These are phyloP conservation scores for Notothenia rossii DNA, from an alignment of 2,113 vertebrate genomes.

Conservation along the genomic window DNA sequence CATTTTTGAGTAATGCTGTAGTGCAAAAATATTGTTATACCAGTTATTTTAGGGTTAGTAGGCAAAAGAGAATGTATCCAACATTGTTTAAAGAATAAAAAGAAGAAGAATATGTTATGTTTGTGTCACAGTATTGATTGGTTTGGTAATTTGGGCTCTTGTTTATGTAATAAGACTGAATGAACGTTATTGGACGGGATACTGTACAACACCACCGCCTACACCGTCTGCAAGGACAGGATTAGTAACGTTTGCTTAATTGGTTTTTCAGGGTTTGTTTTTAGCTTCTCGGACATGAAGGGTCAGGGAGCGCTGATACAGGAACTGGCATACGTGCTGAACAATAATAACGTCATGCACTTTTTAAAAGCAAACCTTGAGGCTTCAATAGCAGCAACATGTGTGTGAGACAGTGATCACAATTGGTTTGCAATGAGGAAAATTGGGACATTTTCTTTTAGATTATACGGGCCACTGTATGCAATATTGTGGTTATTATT, in stretches of 20 bases:
- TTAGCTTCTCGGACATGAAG: conserved; percentile 59
- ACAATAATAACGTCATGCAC: neutral
- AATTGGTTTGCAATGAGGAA: neutral
- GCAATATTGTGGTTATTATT: neutral
- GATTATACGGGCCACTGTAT: neutral
- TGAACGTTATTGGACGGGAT: neutral
- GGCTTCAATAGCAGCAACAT: neutral
- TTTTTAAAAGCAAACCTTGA: neutral
- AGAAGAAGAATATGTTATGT: no score
- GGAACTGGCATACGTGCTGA: neutral
- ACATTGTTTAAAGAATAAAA: neutral
- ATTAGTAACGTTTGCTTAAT: conserved; percentile 78
- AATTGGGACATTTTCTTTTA: neutral
- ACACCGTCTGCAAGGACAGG: conserved; percentile 42
- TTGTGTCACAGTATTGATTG: no score
- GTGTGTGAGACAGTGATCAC: neutral
- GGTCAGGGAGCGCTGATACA: conserved; percentile 20
- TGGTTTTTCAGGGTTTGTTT: conserved; percentile 77
- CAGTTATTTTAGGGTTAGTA: no score
- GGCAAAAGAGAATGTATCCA: neutral
- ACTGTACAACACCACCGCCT: neutral
- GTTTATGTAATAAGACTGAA: neutral
- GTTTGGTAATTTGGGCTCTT: neutral
- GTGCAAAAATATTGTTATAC: neutral
- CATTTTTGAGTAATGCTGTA: neutral